Conservation (phyloP, 1,140 invertebrate genomes). For the Hormaphis cornu region DNA sequence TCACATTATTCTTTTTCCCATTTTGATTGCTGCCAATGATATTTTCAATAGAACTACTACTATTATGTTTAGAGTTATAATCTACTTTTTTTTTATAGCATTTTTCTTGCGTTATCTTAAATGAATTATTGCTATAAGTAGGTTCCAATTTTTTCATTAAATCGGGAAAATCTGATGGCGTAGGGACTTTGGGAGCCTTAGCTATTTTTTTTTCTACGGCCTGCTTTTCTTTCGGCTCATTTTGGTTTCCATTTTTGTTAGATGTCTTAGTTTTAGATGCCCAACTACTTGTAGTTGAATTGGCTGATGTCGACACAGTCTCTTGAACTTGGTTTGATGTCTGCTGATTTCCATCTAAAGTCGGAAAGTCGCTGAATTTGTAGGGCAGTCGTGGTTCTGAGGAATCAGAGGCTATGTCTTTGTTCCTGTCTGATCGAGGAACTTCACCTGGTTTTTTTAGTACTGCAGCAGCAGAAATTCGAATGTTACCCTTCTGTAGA, state of each 20-base stretch:
- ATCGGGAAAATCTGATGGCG: constrained; percentile 12
- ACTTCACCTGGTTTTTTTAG: neutral
- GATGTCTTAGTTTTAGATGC: constrained; percentile 7
- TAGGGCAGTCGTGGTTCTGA: neutral
- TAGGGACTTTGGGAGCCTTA: constrained; percentile 2
- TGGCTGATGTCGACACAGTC: neutral
- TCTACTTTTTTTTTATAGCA: too few species aligned
- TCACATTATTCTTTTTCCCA: neutral
- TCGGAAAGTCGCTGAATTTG: neutral
- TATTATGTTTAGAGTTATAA: too few species aligned
- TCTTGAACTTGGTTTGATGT: neutral
- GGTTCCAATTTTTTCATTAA: constrained; percentile 21
- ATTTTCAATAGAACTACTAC: too few species aligned
- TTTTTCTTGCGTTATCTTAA: constrained; percentile 10
- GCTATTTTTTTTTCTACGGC: constrained; percentile 14
- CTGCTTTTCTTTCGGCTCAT: neutral
- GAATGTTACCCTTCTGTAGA: neutral
- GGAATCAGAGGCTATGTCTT: neutral
- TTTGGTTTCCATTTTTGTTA: neutral
- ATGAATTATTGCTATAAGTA: constrained; percentile 1
- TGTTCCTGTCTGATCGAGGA: neutral
- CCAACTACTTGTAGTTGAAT: neutral
- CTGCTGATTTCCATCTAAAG: constrained; percentile 4
- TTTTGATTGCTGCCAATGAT: neutral
- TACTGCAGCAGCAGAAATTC: neutral